A percentile compares a stretch with the other conserved stretches of the same genome.
These are phyloP conservation scores for Liopterus haemorrhoidalis DNA, from an alignment of 2,888 invertebrate species.

Conservation along the genomic window DNA sequence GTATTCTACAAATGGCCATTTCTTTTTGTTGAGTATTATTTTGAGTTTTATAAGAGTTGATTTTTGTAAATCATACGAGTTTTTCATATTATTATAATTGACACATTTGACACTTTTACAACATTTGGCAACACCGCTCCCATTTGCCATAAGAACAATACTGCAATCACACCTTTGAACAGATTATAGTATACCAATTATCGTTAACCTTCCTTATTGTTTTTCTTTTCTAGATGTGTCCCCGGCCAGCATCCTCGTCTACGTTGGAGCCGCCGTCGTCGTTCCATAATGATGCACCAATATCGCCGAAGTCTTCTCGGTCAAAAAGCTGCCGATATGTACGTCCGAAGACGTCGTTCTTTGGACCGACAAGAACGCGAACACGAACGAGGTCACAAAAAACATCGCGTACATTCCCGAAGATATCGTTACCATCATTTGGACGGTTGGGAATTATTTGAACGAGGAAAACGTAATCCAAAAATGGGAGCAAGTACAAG, in stretches of 20 bases:
- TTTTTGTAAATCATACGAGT: too few species aligned
- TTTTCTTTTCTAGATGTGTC: conserved; percentile 57
- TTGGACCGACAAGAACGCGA: conserved; percentile 1
- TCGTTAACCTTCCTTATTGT: too few species aligned
- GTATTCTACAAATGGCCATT: too few species aligned
- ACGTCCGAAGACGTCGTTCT: conserved; percentile 13
- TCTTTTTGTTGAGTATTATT: too few species aligned
- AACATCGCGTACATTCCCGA: background rate
- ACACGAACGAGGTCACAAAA: too few species aligned
- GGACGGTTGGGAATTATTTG: conserved; percentile 2
- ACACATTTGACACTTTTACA: too few species aligned
- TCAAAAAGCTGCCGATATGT: conserved; percentile 10
- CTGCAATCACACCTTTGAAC: too few species aligned
- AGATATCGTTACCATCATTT: background rate
- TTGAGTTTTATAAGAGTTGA: too few species aligned
- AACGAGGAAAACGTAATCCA: conserved; percentile 13
- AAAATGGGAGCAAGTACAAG: conserved; percentile 20
- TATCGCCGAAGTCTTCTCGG: conserved; percentile 14
- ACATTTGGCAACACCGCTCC: too few species aligned
- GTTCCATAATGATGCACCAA: conserved; percentile 48
- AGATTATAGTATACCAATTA: too few species aligned
- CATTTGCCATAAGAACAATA: too few species aligned
- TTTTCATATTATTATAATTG: too few species aligned
- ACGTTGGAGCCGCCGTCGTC: conserved; percentile 67
- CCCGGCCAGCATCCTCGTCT: conserved; percentile 82